Percentiles rank a stretch among this genome's conserved stretches.
These are phyloP conservation scores for Bombus confusus DNA, from an alignment of 1,140 invertebrate species.

Conservation along the genomic window DNA sequence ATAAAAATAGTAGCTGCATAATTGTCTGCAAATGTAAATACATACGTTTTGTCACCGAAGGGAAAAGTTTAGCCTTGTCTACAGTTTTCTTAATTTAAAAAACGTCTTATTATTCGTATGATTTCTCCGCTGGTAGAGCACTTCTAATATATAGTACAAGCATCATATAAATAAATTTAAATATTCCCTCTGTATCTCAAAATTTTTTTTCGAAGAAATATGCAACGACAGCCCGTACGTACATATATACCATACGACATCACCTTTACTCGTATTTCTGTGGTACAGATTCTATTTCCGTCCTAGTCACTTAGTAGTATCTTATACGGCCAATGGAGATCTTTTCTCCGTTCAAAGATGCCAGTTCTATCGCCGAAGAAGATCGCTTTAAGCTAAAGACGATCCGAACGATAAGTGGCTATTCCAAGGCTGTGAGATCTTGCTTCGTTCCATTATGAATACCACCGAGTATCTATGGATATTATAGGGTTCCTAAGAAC, in stretches of 20 bases:
- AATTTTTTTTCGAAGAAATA: not conserved
- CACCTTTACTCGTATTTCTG: conserved; percentile 18
- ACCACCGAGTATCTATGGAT: not conserved
- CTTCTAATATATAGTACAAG: no score
- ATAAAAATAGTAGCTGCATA: no score
- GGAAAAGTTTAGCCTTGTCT: no score
- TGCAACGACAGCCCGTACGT: no score
- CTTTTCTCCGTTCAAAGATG: conserved; percentile 27
- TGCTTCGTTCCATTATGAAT: conserved; percentile 29
- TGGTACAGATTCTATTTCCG: conserved; percentile 43
- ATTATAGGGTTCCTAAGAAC: not conserved
- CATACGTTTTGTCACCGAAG: no score
- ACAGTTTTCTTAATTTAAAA: no score
- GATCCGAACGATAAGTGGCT: conserved; percentile 33
- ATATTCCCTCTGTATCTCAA: not conserved
- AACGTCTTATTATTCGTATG: no score
- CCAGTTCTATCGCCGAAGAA: conserved; percentile 14
- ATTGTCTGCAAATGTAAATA: no score
- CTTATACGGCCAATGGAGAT: conserved; percentile 20
- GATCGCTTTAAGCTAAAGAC: conserved; percentile 40
- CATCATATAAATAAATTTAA: no score
- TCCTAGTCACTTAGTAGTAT: conserved; percentile 3
- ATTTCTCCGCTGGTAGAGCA: no score
- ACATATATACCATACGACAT: not conserved
- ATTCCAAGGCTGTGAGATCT: not conserved